phyloP scores from a whole-genome alignment of 2,797 vertebrate genomes.

The Phyllotis vaccarum region DNA sequence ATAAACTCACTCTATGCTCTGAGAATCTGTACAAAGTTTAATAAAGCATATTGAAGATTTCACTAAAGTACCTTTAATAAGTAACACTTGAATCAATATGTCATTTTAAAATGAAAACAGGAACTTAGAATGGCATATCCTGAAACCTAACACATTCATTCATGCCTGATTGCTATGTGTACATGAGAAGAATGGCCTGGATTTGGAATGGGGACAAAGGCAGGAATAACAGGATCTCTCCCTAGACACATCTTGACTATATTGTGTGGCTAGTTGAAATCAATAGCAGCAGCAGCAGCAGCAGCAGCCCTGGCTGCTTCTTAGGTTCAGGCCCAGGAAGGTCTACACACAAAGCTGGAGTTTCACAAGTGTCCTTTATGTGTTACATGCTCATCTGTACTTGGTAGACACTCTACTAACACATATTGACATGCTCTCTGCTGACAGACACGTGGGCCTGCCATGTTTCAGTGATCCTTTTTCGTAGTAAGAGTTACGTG shows the following conservation, averaged over 20 bases:
- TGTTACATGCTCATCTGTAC: neutral
- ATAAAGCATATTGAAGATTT: neutral
- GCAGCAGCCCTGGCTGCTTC: neutral
- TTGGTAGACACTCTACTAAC: too few relatives aligned
- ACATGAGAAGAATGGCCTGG: neutral
- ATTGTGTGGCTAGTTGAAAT: neutral
- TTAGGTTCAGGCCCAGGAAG: neutral
- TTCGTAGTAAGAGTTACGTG: neutral
- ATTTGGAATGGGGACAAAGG: neutral
- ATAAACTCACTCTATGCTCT: neutral
- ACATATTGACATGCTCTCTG: neutral
- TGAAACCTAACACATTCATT: slow-evolving; percentile 33
- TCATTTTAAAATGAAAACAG: slow-evolving; percentile 48
- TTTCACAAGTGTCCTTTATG: neutral
- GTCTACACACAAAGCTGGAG: neutral
- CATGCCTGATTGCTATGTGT: neutral
- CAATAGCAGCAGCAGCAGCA: neutral
- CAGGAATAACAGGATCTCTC: neutral
- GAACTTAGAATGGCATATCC: neutral
- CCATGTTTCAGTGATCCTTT: neutral
- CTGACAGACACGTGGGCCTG: neutral
- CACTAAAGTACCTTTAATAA: neutral
- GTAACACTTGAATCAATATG: slow-evolving; percentile 48
- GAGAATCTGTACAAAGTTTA: neutral
- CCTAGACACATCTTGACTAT: neutral